phyloP scores from a whole-genome alignment of 2,888 invertebrate species.

The Biston stratarius region DNA sequence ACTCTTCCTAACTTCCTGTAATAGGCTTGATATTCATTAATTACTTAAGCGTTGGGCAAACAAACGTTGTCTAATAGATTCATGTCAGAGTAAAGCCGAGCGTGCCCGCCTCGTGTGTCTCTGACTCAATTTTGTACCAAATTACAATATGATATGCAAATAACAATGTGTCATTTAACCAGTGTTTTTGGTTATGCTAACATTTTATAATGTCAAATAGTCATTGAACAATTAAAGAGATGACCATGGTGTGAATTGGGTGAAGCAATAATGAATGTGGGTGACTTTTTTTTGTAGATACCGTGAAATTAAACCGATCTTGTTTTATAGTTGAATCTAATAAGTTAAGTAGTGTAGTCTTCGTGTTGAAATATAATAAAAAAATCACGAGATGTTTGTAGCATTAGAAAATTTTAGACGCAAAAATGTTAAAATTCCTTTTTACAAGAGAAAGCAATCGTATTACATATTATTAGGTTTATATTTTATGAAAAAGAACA shows the following conservation, averaged over 20 bases:
- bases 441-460: no score
- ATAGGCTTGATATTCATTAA: background rate
- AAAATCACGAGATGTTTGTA: no score
- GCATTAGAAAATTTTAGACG: background rate
- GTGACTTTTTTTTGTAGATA: no score
- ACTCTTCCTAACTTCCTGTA: background rate
- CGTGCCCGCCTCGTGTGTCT: constrained; percentile 19
- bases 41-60: constrained; percentile 1
- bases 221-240: no score
- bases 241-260: no score
- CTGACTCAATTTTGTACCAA: constrained; percentile 20
- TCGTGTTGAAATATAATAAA: no score
- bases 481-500: background rate
- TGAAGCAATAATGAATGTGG: no score
- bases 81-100: background rate
- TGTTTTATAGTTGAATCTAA: no score
- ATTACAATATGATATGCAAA: constrained; percentile 18
- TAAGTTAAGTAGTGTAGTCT: no score
- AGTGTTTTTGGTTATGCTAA: no score
- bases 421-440: constrained; percentile 5
- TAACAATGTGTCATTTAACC: background rate
- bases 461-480: constrained; percentile 1
- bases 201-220: no score
- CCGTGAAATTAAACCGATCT: no score
- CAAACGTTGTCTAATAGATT: background rate